A percentile compares a stretch with the other conserved stretches of the same genome.
Conservation (phyloP, 2,797 vertebrate genomes). For the Sphaeramia orbicularis region DNA sequence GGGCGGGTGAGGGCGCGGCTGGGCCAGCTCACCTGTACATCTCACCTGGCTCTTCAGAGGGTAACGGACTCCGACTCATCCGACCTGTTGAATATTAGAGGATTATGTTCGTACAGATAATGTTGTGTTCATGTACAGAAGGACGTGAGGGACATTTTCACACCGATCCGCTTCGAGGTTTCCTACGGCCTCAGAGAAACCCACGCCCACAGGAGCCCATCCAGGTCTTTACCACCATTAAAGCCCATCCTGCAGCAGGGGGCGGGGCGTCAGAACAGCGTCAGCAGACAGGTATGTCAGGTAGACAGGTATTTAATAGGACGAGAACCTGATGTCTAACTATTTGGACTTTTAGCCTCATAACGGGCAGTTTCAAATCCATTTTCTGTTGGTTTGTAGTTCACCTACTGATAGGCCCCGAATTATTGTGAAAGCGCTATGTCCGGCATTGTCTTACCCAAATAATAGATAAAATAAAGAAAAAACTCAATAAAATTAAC, state of each 20-base stretch:
- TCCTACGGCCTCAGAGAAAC: conserved; percentile 88
- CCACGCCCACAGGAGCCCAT: conserved; percentile 62
- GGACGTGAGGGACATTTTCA: conserved; percentile 93
- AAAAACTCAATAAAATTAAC: no score
- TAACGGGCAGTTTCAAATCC: no score
- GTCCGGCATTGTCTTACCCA: no score
- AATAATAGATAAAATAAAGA: no score
- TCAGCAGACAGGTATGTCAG: conserved; percentile 89
- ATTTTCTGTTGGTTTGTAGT: no score
- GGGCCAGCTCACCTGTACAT: conserved; percentile 78
- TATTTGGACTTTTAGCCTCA: no score
- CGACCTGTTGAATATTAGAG: background rate
- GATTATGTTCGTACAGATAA: background rate
- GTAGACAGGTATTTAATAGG: conserved; percentile 20
- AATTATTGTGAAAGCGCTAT: no score
- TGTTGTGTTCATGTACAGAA: conserved; percentile 81
- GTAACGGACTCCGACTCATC: conserved; percentile 71
- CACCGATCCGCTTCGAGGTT: conserved; percentile 89
- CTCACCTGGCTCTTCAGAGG: conserved; percentile 90
- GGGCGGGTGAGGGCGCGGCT: conserved; percentile 81
- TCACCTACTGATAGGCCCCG: no score
- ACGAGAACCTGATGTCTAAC: no score
- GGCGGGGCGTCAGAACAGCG: conserved; percentile 77
- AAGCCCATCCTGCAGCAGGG: conserved; percentile 92
- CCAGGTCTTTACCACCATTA: conserved; percentile 83